phyloP scores from a whole-genome alignment of 2,113 vertebrate species.

The Stictonetta naevosa region DNA sequence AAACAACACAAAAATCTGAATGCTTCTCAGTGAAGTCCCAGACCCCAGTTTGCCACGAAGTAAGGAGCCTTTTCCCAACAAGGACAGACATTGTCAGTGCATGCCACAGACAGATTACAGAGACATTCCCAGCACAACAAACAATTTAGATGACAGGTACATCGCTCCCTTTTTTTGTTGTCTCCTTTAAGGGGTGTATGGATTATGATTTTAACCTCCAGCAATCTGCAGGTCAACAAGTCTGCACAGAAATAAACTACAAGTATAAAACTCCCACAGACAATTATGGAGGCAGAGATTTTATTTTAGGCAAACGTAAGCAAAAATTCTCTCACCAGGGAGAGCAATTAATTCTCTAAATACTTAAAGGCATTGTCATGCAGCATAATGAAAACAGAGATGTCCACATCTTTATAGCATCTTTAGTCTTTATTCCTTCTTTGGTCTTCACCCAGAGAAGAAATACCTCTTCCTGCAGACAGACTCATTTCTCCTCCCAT shows the following conservation, averaged over 20 bases:
- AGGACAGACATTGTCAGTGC: accelerated
- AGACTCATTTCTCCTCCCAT: neutral
- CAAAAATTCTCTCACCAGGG: neutral
- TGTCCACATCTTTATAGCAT: neutral
- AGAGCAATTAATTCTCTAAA: neutral
- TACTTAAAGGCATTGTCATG: neutral
- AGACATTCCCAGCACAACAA: neutral
- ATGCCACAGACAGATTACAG: neutral
- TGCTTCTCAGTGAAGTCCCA: neutral
- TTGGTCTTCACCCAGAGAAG: neutral
- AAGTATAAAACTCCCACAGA: neutral
- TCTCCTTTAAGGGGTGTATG: neutral
- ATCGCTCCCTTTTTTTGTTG: neutral
- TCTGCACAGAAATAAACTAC: neutral
- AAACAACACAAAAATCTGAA: neutral
- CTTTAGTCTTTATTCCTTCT: neutral
- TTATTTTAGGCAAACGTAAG: neutral
- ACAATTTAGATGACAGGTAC: neutral
- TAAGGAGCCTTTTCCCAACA: neutral
- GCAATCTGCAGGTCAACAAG: neutral
- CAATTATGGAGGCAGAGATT: neutral
- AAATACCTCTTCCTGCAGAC: neutral
- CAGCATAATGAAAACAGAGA: neutral
- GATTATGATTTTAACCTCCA: neutral
- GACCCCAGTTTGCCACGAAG: neutral